Evolutionary conservation across 2,888 invertebrate genomes (phyloP).

Genomic region (Nasonia oneida): DNA sequence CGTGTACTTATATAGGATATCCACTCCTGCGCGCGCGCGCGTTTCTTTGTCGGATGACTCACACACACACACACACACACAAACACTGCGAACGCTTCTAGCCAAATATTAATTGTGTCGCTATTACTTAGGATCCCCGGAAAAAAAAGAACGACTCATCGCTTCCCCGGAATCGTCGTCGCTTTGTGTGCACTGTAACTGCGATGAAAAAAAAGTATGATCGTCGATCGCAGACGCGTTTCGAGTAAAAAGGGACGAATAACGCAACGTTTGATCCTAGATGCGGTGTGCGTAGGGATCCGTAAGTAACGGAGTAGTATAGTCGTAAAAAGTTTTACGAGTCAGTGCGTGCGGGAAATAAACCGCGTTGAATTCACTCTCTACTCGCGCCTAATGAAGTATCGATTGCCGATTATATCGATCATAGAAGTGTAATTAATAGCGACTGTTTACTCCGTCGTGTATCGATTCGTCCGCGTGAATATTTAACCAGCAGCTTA

Average conservation of each 20-base stretch:
- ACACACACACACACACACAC: background rate
- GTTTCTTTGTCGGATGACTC: conserved; percentile 16
- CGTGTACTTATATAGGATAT: background rate
- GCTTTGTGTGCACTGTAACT: background rate
- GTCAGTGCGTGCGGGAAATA: too few relatives aligned
- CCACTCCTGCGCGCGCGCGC: background rate
- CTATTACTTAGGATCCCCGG: background rate
- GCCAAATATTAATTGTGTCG: background rate
- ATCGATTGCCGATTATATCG: too few relatives aligned
- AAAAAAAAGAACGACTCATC: background rate
- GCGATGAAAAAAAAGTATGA: too few relatives aligned
- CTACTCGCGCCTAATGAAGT: too few relatives aligned
- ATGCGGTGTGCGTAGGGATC: too few relatives aligned
- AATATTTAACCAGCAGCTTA: background rate
- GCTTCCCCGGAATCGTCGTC: background rate
- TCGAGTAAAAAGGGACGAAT: too few relatives aligned
- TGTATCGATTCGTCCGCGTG: background rate
- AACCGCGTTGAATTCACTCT: too few relatives aligned
- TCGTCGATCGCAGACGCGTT: too few relatives aligned
- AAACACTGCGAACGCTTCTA: background rate
- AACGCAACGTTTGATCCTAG: too few relatives aligned
- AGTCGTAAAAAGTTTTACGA: too few relatives aligned
- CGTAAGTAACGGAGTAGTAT: too few relatives aligned
- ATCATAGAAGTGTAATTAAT: background rate
- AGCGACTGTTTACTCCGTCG: background rate